A percentile compares a stretch with the other conserved stretches of the same genome.
Conservation (phyloP, 2,888 invertebrate genomes). For the Gerris lacustris region DNA sequence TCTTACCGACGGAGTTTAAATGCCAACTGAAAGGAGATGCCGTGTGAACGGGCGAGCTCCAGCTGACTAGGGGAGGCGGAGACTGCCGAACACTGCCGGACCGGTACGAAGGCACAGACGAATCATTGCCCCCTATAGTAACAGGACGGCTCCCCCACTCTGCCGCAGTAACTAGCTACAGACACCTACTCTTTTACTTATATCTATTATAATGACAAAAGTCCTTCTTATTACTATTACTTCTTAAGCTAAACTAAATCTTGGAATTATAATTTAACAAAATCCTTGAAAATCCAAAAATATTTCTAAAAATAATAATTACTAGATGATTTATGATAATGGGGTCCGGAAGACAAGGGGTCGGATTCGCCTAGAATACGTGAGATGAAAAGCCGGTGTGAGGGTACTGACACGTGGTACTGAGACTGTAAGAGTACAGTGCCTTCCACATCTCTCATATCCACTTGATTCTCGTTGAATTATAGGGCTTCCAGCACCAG, state of each 20-base stretch:
- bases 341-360: background rate
- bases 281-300: background rate
- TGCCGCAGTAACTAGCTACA: background rate
- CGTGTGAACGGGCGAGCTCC: conserved; percentile 1
- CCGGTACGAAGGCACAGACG: conserved; percentile 1
- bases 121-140: conserved; percentile 3
- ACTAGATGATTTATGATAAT: too few relatives aligned
- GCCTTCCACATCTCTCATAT: background rate
- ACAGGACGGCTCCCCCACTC: background rate
- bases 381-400: background rate
- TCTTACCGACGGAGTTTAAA: background rate
- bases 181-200: conserved; percentile 1
- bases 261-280: background rate
- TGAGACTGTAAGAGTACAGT: background rate
- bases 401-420: background rate
- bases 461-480: background rate
- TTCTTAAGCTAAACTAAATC: background rate
- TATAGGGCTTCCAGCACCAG: background rate
- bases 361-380: background rate
- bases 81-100: background rate
- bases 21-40: background rate
- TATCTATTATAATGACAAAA: background rate
- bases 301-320: too few relatives aligned
- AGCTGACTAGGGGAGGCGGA: background rate
- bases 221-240: background rate